Evolutionary conservation across 1,140 invertebrate genomes (phyloP).

Genomic region (Nebria ingens): DNA sequence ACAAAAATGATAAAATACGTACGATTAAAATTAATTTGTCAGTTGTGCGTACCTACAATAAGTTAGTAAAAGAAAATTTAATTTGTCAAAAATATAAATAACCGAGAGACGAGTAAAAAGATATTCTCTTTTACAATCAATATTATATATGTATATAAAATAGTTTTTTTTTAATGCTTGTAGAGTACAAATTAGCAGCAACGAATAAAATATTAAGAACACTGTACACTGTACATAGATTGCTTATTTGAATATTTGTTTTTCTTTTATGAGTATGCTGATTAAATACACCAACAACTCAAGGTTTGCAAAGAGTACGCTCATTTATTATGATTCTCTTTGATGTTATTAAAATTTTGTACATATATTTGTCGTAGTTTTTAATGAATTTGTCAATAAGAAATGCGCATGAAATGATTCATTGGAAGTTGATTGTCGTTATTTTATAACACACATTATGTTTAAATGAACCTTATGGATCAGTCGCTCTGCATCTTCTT

Average conservation of each 20-base stretch:
- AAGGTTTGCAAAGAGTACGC: too few species aligned
- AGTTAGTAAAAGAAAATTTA: neutral
- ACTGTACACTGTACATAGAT: slow-evolving; percentile 4
- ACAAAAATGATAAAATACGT: slow-evolving; percentile 5
- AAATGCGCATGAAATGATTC: neutral
- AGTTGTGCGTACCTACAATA: neutral
- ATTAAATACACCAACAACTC: too few species aligned
- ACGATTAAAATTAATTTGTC: slow-evolving; percentile 5
- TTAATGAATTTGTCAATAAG: slow-evolving; percentile 1
- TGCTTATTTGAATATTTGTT: too few species aligned
- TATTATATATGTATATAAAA: neutral
- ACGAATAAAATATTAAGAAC: neutral
- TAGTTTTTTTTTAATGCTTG: neutral
- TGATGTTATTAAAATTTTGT: too few species aligned
- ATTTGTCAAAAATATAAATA: neutral
- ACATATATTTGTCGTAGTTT: neutral
- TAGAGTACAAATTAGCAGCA: slow-evolving; percentile 3
- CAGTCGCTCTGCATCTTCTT: neutral
- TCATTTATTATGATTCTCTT: too few species aligned
- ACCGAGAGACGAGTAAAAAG: neutral
- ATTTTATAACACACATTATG: neutral
- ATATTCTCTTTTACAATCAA: neutral
- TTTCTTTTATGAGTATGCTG: too few species aligned
- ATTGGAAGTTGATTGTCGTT: slow-evolving; percentile 1
- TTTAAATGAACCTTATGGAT: neutral